Base-by-base conservation (phyloP, 35 echinoderm and acorn worm species). In the Stichopus chloronotus region DNA sequence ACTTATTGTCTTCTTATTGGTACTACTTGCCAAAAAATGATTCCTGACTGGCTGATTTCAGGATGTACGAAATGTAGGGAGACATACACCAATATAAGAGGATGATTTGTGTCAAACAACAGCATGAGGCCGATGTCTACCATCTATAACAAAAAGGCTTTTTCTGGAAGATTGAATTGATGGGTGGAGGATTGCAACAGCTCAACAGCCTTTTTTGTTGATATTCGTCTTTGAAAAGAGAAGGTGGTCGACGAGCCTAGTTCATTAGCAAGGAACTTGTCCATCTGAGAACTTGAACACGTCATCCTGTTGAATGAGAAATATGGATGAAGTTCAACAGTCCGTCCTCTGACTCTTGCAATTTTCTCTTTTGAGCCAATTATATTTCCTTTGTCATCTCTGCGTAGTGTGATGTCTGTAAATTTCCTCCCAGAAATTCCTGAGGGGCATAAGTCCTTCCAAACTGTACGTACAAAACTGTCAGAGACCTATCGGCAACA, bases 121-220 rank as follows among this genome's bases (percentile, higher is more conserved):
- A 65, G 78, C 59, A 17, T 95, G 94, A n/a, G 92, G 82, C 78
- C 92, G 83, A 74, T 92, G 63, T 74, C 94, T 90, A 92, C 90
- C 94, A 95, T 95, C 94, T 94, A 90, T 79, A 55, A 94, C 65
- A 94, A 90, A 71, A 88, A 63, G 30, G 83, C 60, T 78, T 79
- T 93, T 58, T 78, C 83, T 25, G 92, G 92, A 63, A 93, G 81
- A 30, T 86, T 87, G 83, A 63, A 93, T 87, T 93, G 60, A 0
- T 93, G 59, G 3, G 92, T 93, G 83, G 88, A 93, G 16, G 92
- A 93, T 57, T 93, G 87, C 55, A 93, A 9, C 6, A 90, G 88
- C 5, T 83, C 24, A 83, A 83, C 52, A 16, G 80, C 80, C 8
- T 83, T 83, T 17, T 83, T 52, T 56, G 30, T 43, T 83, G 5